phyloP scores from a whole-genome alignment of 2,888 invertebrate genomes.

The Dugesia japonica region DNA sequence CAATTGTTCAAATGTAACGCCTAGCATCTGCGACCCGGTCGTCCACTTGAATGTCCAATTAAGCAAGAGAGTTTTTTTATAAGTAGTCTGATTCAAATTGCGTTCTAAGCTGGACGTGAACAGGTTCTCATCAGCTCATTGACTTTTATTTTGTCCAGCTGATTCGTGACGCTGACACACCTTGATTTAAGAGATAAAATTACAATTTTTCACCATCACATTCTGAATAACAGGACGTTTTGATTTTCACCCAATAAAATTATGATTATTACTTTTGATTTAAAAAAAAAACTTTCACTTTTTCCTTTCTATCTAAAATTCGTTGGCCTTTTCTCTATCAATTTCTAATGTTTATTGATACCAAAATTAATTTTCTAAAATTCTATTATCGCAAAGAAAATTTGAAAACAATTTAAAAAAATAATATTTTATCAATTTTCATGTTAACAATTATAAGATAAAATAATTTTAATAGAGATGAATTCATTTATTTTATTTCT shows the following conservation, averaged over 20 bases:
- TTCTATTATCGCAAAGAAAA: too few relatives aligned
- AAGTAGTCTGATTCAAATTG: slow-evolving; percentile 20
- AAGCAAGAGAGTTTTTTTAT: slow-evolving; percentile 20
- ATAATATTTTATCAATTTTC: too few relatives aligned
- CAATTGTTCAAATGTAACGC: slow-evolving; percentile 20
- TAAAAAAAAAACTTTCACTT: too few relatives aligned
- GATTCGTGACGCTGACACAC: slow-evolving; percentile 20
- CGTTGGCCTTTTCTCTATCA: too few relatives aligned
- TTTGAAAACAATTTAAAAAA: too few relatives aligned
- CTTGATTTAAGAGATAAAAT: slow-evolving; percentile 8
- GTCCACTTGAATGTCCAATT: slow-evolving; percentile 16
- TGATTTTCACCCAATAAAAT: not conserved
- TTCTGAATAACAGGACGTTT: not conserved
- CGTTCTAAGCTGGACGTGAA: slow-evolving; percentile 20
- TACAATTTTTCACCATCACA: not conserved
- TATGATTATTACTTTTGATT: too few relatives aligned
- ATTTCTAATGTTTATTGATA: too few relatives aligned
- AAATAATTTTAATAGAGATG: too few relatives aligned
- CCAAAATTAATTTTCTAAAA: too few relatives aligned
- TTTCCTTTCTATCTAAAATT: too few relatives aligned
- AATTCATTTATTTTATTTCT: too few relatives aligned
- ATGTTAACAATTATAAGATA: too few relatives aligned
- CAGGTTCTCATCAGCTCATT: slow-evolving; percentile 20
- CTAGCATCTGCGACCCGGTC: slow-evolving; percentile 20
- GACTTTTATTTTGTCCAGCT: slow-evolving; percentile 20